Evolutionary conservation across 1,140 invertebrate species (phyloP), one percentile per base, ranked within the genome.

Genomic region (Drosophila ficusphila): DNA sequence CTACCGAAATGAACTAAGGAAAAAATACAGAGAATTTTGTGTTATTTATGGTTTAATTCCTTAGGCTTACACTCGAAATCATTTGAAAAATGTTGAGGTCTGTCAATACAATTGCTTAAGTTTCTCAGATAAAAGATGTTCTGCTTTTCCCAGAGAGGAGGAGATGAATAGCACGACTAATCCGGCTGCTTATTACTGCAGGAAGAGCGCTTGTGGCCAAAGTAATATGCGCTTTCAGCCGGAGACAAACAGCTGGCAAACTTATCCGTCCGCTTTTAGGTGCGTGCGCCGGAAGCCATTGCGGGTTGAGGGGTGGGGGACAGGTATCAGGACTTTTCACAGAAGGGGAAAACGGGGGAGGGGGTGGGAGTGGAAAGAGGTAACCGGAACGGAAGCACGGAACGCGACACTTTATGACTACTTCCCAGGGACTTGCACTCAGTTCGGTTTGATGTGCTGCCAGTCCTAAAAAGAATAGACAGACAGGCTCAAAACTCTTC

Each of bases 221-320:
- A 76, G 79, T 85, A 62, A 77, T 77, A 61, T 83, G 74, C 79
- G 58, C 49, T 62, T 82, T 54, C 44, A 62, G 72, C 25, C 57
- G 47, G 44, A 73, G 61, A 54, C 69, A 73, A 79, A 73, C 75
- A 53, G 36, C 52, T 19, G 44, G 48, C 46, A 60, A 69, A 69
- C 76, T 49, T 47, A 39, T 54, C 21, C 34, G 44, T 36, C 19
- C 25, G 8, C n/a, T n/a, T 27, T 31, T 23, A 48, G 51, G 67
- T 86, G 76, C 71, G 76, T 76, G 74, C 64, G 61, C 72, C 81
- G 81, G 76, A 85, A 85, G 81, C 81, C 81, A 76, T 86, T 79
- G 81, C 51, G 72, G 81, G 76, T 65, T 85, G 76, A 41, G 21
- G 25, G 47, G 18, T n/a, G 53, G 27, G 23, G n/a, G 29, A 19